Evolutionary conservation across 1,140 invertebrate species (phyloP), one percentile per base, ranked within the genome.

Genomic region (Coboldia fuscipes): DNA sequence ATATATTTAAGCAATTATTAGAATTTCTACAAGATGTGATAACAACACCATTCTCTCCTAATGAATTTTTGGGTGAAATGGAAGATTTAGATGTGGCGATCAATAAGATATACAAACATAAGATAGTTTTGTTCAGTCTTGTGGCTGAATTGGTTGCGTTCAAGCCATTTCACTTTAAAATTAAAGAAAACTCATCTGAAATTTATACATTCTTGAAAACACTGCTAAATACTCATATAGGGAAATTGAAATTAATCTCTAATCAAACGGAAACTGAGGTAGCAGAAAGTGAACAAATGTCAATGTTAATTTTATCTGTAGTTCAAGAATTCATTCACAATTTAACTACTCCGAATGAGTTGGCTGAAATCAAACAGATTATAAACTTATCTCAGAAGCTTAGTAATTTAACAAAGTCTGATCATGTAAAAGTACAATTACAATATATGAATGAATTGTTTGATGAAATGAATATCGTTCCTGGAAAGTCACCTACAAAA

Each of bases 291-390:
- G 34, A 53, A 22, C 41, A 53, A 12, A 48, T 33, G 3, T 20
- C 49, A 10, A 29, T 50, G 1, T 37, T 52, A 1, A 35, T 52
- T 2, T 30, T 54, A 1, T 42, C 46, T 12, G 35, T 54, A 10
- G 31, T 49, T 2, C 44, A 45, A 29, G 52, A 55, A 28, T 37
- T 54, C 13, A 13, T 55, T 1, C 38, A 47, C 17, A 36, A 36
- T 15, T 41, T 29, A 14, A 36, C 44, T 17, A 39, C 31, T n/a
- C 21, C 14, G 14, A n/a, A 33, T 20, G 15, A 37, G 16, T 33
- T 30, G 9, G 18, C 19, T 12, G 14, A 31, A 3, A 31, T 42
- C 14, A 26, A 21, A 24, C 23, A 21, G 34, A 22, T 33, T 41
- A 2, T 22, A 21, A 2, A 10, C 5, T 1, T 26, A 37, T 14